Conservation (phyloP, 1,140 invertebrate species). For the Cardiocondyla obscurior region DNA sequence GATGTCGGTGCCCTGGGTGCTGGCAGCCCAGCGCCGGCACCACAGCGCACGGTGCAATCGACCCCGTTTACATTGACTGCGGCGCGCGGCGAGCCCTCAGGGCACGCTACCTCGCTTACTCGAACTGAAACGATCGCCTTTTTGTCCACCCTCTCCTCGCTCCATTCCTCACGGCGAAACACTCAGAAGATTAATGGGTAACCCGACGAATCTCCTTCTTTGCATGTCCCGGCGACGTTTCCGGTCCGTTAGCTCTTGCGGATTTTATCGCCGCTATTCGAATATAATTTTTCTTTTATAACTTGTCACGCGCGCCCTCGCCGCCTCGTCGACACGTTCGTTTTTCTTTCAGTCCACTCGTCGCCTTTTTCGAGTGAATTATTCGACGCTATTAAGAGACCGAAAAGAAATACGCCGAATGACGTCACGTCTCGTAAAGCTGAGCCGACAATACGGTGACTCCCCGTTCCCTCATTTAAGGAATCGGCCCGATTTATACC, state of each 20-base stretch:
- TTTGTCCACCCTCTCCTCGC: conserved; percentile 50
- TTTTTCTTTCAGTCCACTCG: conserved; percentile 64
- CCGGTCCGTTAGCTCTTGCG: not conserved
- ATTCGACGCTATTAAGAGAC: conserved; percentile 62
- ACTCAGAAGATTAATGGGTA: conserved; percentile 26
- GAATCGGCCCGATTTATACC: conserved; percentile 70
- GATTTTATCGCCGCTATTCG: not conserved
- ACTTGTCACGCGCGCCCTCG: not conserved
- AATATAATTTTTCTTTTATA: not conserved
- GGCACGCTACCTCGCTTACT: conserved; percentile 79
- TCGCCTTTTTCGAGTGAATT: conserved; percentile 68
- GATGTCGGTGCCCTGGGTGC: conserved; percentile 61
- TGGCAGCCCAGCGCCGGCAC: conserved; percentile 24
- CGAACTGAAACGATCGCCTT: conserved; percentile 62
- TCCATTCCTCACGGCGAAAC: not conserved
- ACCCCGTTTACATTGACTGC: conserved; percentile 77
- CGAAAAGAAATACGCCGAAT: conserved; percentile 54
- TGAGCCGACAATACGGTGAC: conserved; percentile 54
- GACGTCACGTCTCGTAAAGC: conserved; percentile 63
- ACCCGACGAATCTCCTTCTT: not conserved
- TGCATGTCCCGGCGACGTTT: conserved; percentile 26
- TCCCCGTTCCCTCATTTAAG: conserved; percentile 63
- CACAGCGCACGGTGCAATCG: conserved; percentile 65
- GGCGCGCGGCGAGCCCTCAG: conserved; percentile 63
- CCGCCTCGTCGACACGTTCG: conserved; percentile 19